phyloP scores from a whole-genome alignment of 2,888 invertebrate genomes.

The Monopis laevigella region DNA sequence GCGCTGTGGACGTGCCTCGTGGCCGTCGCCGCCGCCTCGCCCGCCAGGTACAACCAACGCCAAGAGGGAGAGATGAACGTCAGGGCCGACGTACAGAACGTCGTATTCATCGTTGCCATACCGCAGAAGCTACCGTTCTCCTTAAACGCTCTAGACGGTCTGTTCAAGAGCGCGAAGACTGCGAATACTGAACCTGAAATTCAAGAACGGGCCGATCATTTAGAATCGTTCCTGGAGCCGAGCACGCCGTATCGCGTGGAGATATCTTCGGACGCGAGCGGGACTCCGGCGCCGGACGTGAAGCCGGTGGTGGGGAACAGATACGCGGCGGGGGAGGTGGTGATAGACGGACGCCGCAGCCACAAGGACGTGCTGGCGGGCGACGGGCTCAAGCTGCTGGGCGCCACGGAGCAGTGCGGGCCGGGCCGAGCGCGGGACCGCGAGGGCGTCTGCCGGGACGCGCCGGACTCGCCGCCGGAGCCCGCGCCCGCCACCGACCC shows the following conservation, averaged over 20 bases:
- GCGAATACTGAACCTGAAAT: conserved; percentile 20
- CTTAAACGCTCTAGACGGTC: conserved; percentile 25
- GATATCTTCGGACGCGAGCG: conserved; percentile 42
- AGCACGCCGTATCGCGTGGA: conserved; percentile 76
- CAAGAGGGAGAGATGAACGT: conserved; percentile 82
- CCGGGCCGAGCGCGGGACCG: conserved; percentile 75
- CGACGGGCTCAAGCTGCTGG: conserved; percentile 66
- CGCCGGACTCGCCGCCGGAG: conserved; percentile 17
- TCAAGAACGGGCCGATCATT: conserved; percentile 51
- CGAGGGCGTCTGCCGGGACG: conserved; percentile 64
- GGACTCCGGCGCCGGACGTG: conserved; percentile 16
- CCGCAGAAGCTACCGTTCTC: conserved; percentile 38
- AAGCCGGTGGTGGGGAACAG: conserved; percentile 33
- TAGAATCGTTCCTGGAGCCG: conserved; percentile 71
- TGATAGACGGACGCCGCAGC: conserved; percentile 37
- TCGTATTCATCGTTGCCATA: conserved; percentile 74
- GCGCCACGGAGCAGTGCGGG: conserved; percentile 78
- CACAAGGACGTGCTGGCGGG: conserved; percentile 27
- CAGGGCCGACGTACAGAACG: conserved; percentile 77
- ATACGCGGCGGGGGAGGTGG: conserved; percentile 37
- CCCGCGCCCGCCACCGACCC: conserved; percentile 15
- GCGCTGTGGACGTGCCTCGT: conserved; percentile 33
- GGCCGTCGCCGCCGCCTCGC: conserved; percentile 34
- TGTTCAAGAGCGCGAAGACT: conserved; percentile 26
- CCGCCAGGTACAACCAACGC: conserved; percentile 71